Evolutionary conservation across 2,888 invertebrate genomes (phyloP), one percentile per base, ranked within the genome.

Genomic region (Salticus scenicus): DNA sequence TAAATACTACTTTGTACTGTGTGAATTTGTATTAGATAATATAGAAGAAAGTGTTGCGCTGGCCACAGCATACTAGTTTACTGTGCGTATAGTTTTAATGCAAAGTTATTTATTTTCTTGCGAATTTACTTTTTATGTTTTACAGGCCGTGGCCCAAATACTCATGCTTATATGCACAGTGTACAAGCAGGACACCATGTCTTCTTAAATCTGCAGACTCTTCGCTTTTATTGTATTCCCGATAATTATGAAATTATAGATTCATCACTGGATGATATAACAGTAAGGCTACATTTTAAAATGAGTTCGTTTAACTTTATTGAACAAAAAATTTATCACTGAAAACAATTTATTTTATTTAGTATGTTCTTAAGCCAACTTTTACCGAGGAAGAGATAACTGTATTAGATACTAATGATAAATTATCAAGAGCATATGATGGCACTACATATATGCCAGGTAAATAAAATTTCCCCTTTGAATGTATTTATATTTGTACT

Each of bases 171-270:
- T 91, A 98, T 98, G 0, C 99, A 99, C 92, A 98, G 98, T 80
- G 98, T 99, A 0, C 97, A 97, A 63, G 98, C 98, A 90, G 95
- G 97, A 83, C 99, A 99, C 92, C 98, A 98, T 93, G 99, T 99
- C 0, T 99, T 96, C 90, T 93, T 99, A 14, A 99, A 99, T 92
- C 93, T 99, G 74, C 97, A 96, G 89, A 98, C 99, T 0, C 92
- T 99, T 87, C 96, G 97, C 90, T 99, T 99, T 92, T 99, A 99
- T 92, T 99, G 99, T 91, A 93, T 99, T 87, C 99, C 99, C 0
- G 99, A 99, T 91, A 99, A 99, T 92, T 99, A 99, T 92, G 98
- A 99, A 93, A 97, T 99, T 89, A 96, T 98, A 89, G 98, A 97
- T 93, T 97, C 97, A 2, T 98, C 99, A 0, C 92, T 99, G 88